These are phyloP conservation scores for Watsonalla cultraria DNA, from an alignment of 2,888 invertebrate species.

Conservation along the genomic window DNA sequence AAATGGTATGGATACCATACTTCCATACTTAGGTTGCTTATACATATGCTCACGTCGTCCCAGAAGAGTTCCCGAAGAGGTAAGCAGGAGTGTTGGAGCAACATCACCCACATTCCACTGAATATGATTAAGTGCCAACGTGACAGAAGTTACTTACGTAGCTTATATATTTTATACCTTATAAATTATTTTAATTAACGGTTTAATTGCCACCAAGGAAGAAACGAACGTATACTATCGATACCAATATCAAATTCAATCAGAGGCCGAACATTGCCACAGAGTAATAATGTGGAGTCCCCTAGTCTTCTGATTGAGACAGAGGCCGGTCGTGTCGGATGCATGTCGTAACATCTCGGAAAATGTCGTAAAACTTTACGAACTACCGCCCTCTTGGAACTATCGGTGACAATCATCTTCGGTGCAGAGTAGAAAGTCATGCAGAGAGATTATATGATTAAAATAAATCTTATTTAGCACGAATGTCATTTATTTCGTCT, in stretches of 20 bases:
- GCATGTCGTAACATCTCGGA: slow-evolving; percentile 24
- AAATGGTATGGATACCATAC: too few relatives aligned
- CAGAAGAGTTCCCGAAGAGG: too few relatives aligned
- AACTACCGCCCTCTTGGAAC: slow-evolving; percentile 64
- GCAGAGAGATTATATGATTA: slow-evolving; percentile 8
- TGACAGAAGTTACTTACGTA: too few relatives aligned
- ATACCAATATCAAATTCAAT: slow-evolving; percentile 1
- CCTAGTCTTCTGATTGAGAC: slow-evolving; percentile 15
- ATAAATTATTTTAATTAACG: too few relatives aligned
- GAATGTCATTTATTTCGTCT: too few relatives aligned
- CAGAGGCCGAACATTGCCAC: slow-evolving; percentile 11
- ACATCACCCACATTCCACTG: too few relatives aligned
- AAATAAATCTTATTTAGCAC: background rate
- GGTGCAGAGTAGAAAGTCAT: slow-evolving; percentile 28
- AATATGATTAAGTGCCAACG: too few relatives aligned
- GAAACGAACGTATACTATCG: background rate
- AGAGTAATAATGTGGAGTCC: slow-evolving; percentile 20
- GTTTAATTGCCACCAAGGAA: too few relatives aligned
- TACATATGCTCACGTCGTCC: too few relatives aligned
- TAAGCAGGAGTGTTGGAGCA: too few relatives aligned
- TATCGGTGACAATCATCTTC: slow-evolving; percentile 72
- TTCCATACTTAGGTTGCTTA: too few relatives aligned
- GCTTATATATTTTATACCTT: too few relatives aligned
- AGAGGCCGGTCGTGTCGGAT: slow-evolving; percentile 51
- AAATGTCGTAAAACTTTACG: slow-evolving; percentile 69